Evolutionary conservation across 2,888 invertebrate species (phyloP), one percentile per base, ranked within the genome.

Genomic region (Diaperis boleti): DNA sequence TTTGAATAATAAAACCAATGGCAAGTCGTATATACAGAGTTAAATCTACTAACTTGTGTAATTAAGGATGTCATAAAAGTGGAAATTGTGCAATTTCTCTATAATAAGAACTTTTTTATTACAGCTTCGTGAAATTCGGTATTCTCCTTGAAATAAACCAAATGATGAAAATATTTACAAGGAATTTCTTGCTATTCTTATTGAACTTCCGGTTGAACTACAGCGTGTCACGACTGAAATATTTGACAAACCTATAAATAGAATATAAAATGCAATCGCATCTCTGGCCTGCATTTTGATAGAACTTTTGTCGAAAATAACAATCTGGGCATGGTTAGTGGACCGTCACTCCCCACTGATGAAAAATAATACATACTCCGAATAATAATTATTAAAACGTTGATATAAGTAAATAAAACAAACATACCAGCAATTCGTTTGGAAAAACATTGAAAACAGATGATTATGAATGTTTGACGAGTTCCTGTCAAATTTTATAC

Each of bases 371-470:
- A n/a, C n/a, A n/a, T n/a, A n/a, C n/a, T n/a, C n/a, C n/a, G n/a
- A n/a, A n/a, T n/a, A 54, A 54, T 54, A 26, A 54, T 54, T 54
- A 54, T 39, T 39, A 15, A 31, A 31, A 31, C 31, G 41, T n/a
- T n/a, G n/a, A n/a, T n/a, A n/a, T n/a, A n/a, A n/a, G n/a, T n/a
- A n/a, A n/a, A n/a, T n/a, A n/a, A n/a, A n/a, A n/a, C n/a, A n/a
- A n/a, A n/a, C n/a, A 18, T 42, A 13, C 26, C 39, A 7, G 17
- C 15, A 26, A 31, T 31, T 14, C n/a, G 6, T 31, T 41, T 8
- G 39, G 18, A 33, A 33, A 49, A 49, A 49, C 33, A 49, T 33
- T 17, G 33, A 31, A 47, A 47, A 45, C 29, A 31, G 22, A 31
- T 10, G 49, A 49, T 18, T 17, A 49, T 49, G 31, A 33, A 17